Conservation (phyloP, 2,888 invertebrate species). For the Yponomeuta malinellus region DNA sequence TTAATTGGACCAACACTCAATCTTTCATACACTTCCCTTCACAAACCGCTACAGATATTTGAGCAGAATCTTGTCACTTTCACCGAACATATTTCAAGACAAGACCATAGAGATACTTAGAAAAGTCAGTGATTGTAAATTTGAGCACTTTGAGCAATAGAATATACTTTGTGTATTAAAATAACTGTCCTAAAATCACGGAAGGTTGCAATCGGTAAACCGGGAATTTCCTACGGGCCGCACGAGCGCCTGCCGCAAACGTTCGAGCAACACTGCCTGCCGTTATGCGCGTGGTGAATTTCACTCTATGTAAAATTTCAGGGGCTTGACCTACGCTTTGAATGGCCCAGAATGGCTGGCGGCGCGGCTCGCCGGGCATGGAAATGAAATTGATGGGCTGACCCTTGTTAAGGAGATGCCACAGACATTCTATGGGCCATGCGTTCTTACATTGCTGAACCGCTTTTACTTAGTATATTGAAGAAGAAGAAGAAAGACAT, state of each 20-base stretch:
- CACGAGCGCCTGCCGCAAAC: conserved; percentile 38
- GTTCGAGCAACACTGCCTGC: conserved; percentile 43
- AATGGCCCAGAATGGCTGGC: not conserved
- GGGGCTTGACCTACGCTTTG: not conserved
- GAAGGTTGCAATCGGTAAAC: not conserved
- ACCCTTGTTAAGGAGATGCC: not conserved
- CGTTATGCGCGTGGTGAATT: conserved; percentile 24
- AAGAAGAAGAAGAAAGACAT: too few species aligned
- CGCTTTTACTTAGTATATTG: too few species aligned
- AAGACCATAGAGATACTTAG: not conserved
- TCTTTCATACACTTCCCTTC: not conserved
- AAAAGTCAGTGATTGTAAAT: not conserved
- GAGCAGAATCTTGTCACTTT: not conserved
- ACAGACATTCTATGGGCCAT: not conserved
- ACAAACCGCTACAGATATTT: not conserved
- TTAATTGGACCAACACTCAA: not conserved
- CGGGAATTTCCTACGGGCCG: not conserved
- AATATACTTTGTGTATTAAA: too few species aligned
- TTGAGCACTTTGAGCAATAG: not conserved
- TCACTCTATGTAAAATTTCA: conserved; percentile 15
- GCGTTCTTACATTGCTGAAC: too few species aligned
- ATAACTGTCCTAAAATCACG: not conserved
- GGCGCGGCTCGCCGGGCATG: not conserved
- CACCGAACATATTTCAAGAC: not conserved
- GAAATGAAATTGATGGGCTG: not conserved